Evolutionary conservation across 2,888 invertebrate genomes (phyloP).

Genomic region (Notocelia uddmanniana): DNA sequence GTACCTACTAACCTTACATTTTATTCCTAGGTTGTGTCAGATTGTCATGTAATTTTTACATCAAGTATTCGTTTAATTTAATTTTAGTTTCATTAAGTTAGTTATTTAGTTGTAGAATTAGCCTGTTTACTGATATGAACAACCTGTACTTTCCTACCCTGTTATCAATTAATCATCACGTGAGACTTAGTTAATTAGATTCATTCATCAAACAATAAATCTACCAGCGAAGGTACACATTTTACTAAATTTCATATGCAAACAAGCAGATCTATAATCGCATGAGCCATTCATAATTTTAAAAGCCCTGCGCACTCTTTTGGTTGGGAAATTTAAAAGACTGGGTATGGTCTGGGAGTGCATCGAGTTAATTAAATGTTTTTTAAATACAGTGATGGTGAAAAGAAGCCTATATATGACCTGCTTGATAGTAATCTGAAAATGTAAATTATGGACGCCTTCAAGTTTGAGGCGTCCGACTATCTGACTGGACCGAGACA

Average conservation of each 20-base stretch:
- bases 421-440: background rate
- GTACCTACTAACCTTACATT: no score
- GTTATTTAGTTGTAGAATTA: background rate
- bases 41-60: no score
- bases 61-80: background rate
- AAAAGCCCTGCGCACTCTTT: background rate
- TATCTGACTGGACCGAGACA: no score
- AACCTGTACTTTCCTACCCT: background rate
- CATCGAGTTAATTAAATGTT: no score
- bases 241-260: background rate
- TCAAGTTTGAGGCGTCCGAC: background rate
- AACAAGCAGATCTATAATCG: background rate
- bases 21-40: no score
- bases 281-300: background rate
- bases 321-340: background rate
- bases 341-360: background rate
- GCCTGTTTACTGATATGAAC: background rate
- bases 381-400: no score
- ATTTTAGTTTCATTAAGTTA: background rate
- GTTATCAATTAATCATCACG: background rate
- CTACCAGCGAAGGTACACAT: background rate
- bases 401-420: no score
- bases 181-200: background rate
- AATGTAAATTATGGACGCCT: background rate
- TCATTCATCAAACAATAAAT: slow-evolving; percentile 1